Evolutionary conservation across 2,113 vertebrate genomes (phyloP).

Genomic region (Grus americana): DNA sequence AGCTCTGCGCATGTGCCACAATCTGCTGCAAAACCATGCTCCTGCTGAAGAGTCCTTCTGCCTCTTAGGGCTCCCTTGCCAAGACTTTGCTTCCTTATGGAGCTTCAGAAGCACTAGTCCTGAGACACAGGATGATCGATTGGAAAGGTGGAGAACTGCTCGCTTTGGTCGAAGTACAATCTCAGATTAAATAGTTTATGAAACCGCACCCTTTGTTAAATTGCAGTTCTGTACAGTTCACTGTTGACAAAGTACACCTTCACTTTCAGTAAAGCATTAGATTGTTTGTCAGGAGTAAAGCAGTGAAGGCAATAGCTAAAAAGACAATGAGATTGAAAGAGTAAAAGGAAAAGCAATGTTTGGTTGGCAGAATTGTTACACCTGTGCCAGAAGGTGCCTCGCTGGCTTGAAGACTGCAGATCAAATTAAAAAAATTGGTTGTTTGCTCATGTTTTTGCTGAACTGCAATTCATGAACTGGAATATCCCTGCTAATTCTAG

Average conservation of each 20-base stretch:
- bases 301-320: neutral
- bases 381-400: neutral
- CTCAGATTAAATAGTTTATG: neutral
- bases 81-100: neutral
- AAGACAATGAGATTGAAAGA: neutral
- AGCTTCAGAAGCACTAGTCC: neutral
- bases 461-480: neutral
- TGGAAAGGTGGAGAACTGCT: neutral
- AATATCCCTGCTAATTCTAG: neutral
- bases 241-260: neutral
- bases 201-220: neutral
- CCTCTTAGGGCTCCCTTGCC: neutral
- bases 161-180: neutral
- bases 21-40: neutral
- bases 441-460: neutral
- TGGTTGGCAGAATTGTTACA: neutral
- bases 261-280: neutral
- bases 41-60: neutral
- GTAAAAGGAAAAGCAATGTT: neutral
- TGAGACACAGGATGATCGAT: neutral
- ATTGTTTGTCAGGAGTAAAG: neutral
- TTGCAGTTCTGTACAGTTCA: neutral
- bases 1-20: accelerated
- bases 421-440: neutral
- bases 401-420: neutral